Base-by-base conservation (phyloP, 2,888 invertebrate species). In the Phymatocera aterrima region DNA sequence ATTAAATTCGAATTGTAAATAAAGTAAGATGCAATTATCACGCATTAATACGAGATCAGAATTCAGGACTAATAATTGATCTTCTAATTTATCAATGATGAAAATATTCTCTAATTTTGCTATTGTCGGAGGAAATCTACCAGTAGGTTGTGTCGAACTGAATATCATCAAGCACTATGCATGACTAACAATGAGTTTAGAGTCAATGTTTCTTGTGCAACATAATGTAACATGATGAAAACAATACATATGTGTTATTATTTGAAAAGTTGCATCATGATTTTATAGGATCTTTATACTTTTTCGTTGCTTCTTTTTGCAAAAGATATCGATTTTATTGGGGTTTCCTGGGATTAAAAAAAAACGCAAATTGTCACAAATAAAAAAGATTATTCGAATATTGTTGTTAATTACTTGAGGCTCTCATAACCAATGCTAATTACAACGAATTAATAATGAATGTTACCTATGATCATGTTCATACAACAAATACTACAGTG, bases 221-320 rank as follows among this genome's bases (percentile, higher is more conserved):
- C 15, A n/a, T 46, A 28, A 68, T 68, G 61, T 8, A 64, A 68
- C 2, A 8, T 68, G 68, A 68, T 24, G 5, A 46, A 68, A 21
- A 15, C 10, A 1, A 28, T n/a, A n/a, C n/a, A 60, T 12, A 24
- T 43, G 28, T 24, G 21, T 65, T 15, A 18, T 12, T 43, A 18
- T 6, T 15, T 43, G n/a, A 46, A 68, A 68, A 43, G 5, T 68
- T 68, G 24, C 68, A 68, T 68, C 43, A 68, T 68, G 28, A 28
- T n/a, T 24, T 6, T 68, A 1, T 21, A 8, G 18, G 12, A 18
- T 18, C 18, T 21, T 15, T n/a, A 54, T 54, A 1, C 12, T 43
- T 12, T 54, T 54, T 54, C 6, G 21, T 54, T 15, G n/a, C 54
- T 8, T 15, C 12, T 2, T 21, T n/a, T n/a, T n/a, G n/a, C n/a